Evolutionary conservation across 2,888 invertebrate species (phyloP).

Genomic region (Drosophila mettleri): DNA sequence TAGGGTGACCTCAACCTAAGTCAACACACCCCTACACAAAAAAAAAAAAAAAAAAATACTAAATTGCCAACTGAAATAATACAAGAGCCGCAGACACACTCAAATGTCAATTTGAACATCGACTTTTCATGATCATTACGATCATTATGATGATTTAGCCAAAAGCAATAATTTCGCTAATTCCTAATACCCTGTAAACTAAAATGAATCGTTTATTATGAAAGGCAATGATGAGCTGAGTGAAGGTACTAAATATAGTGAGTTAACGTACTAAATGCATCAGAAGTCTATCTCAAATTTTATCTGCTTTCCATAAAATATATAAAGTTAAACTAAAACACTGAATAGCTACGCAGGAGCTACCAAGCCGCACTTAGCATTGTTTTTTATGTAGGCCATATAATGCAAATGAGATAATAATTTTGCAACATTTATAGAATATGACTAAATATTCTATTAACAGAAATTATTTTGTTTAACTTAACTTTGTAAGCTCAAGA

Average conservation of each 20-base stretch:
- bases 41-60: constrained; percentile 9
- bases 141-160: constrained; percentile 13
- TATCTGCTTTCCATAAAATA: too few relatives aligned
- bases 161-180: constrained; percentile 42
- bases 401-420: too few relatives aligned
- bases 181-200: constrained; percentile 14
- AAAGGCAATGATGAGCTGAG: neutral
- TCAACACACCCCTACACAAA: constrained; percentile 46
- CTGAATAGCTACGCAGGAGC: too few relatives aligned
- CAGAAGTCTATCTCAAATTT: too few relatives aligned
- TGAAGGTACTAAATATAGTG: neutral
- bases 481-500: too few relatives aligned
- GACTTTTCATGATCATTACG: constrained; percentile 53
- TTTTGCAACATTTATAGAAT: too few relatives aligned
- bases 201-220: too few relatives aligned
- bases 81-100: constrained; percentile 9
- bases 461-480: too few relatives aligned
- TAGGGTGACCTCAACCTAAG: constrained; percentile 53
- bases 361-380: too few relatives aligned
- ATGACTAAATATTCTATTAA: too few relatives aligned
- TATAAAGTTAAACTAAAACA: too few relatives aligned
- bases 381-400: too few relatives aligned
- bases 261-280: neutral
- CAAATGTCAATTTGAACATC: constrained; percentile 29
- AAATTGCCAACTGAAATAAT: constrained; percentile 6